phyloP scores from a whole-genome alignment of 2,113 vertebrate genomes.

The Psettodes erumei region DNA sequence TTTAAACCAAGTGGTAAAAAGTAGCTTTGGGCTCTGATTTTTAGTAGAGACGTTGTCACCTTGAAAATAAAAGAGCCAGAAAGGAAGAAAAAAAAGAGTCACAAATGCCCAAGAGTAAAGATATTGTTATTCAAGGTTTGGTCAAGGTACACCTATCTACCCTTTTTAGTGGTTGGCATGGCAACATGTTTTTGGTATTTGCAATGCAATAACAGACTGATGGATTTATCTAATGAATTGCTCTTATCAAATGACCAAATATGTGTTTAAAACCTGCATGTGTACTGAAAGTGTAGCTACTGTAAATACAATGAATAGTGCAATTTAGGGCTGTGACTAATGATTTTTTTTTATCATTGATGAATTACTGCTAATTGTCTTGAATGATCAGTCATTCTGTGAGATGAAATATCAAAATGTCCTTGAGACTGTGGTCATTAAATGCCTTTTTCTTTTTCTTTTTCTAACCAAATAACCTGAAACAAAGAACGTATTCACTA shows the following conservation, averaged over 20 bases:
- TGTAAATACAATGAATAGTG: too few species aligned
- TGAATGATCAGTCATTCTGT: too few species aligned
- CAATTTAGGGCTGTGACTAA: too few species aligned
- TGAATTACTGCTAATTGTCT: too few species aligned
- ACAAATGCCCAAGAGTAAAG: neutral
- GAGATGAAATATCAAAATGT: too few species aligned
- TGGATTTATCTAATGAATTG: neutral
- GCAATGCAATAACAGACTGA: neutral
- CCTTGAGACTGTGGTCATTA: too few species aligned
- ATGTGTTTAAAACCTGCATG: too few species aligned
- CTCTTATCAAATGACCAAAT: neutral
- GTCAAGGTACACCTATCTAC: conserved; percentile 4
- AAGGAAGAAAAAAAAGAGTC: neutral
- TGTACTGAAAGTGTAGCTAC: too few species aligned
- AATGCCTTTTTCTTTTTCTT: too few species aligned
- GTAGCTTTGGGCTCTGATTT: neutral
- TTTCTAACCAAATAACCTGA: too few species aligned
- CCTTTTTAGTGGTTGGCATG: neutral
- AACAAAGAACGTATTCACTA: too few species aligned
- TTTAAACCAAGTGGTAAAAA: neutral
- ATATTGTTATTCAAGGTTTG: conserved; percentile 1
- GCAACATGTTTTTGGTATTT: conserved; percentile 2
- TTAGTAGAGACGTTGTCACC: neutral
- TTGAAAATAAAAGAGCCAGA: neutral
- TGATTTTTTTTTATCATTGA: too few species aligned